Percentiles rank a stretch among this genome's conserved stretches.
Evolutionary conservation across 2,888 invertebrate genomes (phyloP).

Genomic region (Pasiphila rectangulata): DNA sequence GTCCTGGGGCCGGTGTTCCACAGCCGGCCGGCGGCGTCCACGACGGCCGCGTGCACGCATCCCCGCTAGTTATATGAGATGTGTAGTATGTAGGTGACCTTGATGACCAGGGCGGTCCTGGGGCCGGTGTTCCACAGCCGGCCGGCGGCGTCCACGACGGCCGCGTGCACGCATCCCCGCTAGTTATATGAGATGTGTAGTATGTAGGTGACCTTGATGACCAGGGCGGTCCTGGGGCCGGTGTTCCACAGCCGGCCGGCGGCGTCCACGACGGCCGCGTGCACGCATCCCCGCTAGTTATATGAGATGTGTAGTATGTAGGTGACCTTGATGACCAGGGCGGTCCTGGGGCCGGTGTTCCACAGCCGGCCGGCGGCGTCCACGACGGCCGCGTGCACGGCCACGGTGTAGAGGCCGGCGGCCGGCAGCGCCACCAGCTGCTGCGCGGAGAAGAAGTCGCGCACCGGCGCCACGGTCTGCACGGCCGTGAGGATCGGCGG

Average conservation of each 20-base stretch:
- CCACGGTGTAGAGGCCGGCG: conserved; percentile 81
- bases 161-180: not conserved
- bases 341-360: conserved; percentile 93
- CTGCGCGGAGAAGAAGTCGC: conserved; percentile 96
- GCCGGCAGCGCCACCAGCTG: conserved; percentile 87
- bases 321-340: conserved; percentile 86
- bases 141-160: not conserved
- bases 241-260: no score
- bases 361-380: conserved; percentile 92
- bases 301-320: not conserved
- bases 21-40: no score
- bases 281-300: no score
- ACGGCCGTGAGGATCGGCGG: conserved; percentile 80
- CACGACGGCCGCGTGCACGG: conserved; percentile 91
- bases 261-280: not conserved
- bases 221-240: not conserved
- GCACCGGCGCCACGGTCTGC: conserved; percentile 92
- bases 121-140: no score
- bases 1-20: no score
- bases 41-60: no score
- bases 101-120: conserved; percentile 86
- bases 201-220: conserved; percentile 81
- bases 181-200: no score
- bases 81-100: no score
- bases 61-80: no score